Evolutionary conservation across 2,797 vertebrate species (phyloP).

Genomic region (Sitta carolinensis): DNA sequence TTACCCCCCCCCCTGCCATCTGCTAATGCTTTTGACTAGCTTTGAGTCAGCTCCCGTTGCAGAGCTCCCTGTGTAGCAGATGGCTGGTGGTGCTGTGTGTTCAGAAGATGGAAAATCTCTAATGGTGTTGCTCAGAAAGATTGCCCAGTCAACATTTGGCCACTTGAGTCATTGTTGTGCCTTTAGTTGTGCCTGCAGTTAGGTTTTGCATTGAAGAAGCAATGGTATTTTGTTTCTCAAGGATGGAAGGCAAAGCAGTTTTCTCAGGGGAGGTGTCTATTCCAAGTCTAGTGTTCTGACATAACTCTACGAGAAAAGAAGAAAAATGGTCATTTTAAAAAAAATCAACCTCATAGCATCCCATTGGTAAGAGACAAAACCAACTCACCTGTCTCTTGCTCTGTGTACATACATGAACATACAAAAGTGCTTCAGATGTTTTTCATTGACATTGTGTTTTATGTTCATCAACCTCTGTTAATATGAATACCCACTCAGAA

Average conservation of each 20-base stretch:
- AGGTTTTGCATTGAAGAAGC: background rate
- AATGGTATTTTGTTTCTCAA: constrained; percentile 1
- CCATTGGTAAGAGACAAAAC: background rate
- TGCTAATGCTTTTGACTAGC: background rate
- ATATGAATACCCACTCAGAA: background rate
- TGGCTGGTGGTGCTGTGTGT: background rate
- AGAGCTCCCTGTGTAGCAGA: background rate
- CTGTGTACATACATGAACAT: background rate
- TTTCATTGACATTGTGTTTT: background rate
- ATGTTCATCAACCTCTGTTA: background rate
- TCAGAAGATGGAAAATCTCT: background rate
- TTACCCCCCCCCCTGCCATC: background rate
- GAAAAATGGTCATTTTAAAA: background rate
- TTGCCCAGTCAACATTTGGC: background rate
- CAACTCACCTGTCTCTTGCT: background rate
- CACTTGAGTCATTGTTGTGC: background rate
- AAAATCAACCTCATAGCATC: background rate
- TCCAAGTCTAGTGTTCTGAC: background rate
- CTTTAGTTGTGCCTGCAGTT: background rate
- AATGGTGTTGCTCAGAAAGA: background rate
- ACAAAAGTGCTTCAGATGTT: background rate
- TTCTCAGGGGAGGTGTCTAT: background rate
- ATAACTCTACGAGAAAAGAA: background rate
- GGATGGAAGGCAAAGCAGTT: background rate
- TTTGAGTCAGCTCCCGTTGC: background rate